These are phyloP conservation scores for Eurypyga helias DNA, from an alignment of 2,113 vertebrate species.

Conservation along the genomic window DNA sequence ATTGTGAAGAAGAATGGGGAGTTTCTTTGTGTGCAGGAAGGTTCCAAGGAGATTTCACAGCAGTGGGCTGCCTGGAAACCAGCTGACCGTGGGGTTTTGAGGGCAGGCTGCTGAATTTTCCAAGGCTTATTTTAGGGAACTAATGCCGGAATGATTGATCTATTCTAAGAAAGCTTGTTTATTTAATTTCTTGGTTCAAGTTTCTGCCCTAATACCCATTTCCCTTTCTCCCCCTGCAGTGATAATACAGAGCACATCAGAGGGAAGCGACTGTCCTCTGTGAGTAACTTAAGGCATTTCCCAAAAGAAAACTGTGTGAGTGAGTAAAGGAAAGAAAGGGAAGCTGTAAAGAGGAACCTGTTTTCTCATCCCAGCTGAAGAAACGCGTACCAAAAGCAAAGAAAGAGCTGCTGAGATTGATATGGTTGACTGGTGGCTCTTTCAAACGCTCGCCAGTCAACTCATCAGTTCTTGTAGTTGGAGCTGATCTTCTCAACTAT, in stretches of 20 bases:
- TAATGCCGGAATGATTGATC: neutral
- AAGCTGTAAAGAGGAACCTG: neutral
- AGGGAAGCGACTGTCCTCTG: constrained; percentile 77
- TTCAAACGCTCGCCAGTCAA: neutral
- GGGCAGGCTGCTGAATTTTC: neutral
- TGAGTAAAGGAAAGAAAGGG: neutral
- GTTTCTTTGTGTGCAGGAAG: neutral
- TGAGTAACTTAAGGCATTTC: constrained; percentile 61
- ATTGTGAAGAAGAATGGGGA: neutral
- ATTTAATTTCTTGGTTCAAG: neutral
- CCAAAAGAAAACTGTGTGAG: neutral
- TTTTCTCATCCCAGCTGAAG: neutral
- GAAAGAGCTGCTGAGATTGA: neutral
- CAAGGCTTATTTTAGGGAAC: neutral
- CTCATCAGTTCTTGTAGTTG: neutral
- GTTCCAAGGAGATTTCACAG: neutral
- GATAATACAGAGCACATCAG: constrained; percentile 66
- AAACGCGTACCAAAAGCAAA: neutral
- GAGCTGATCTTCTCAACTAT: neutral
- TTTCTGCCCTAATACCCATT: neutral
- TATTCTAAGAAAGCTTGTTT: neutral
- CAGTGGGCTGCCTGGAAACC: neutral
- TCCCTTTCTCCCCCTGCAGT: constrained; percentile 42
- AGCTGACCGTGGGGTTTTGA: fast-evolving
- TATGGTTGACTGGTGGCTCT: neutral